Evolutionary conservation across 37 sponge, comb jelly and placozoan species (phyloP).

Genomic region (Bolinopsis microptera): DNA sequence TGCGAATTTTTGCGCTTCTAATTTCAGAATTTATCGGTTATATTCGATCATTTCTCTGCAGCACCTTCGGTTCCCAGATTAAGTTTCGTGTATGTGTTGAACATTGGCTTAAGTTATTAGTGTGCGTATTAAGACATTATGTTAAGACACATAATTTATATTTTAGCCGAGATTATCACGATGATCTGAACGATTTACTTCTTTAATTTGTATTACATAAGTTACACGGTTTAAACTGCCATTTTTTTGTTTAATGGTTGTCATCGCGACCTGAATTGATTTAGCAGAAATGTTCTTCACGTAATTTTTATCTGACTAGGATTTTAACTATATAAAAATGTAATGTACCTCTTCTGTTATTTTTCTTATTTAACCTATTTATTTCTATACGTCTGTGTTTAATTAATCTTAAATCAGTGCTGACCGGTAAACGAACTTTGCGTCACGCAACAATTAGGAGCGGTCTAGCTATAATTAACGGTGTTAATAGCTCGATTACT

Average conservation of each 20-base stretch:
- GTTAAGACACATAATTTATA: not conserved
- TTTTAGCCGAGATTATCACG: not conserved
- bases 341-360: too few species aligned
- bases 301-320: too few species aligned
- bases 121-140: not conserved
- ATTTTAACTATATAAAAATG: too few species aligned
- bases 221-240: too few species aligned
- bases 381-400: too few species aligned
- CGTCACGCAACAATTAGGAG: not conserved
- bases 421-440: not conserved
- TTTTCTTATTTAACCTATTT: too few species aligned
- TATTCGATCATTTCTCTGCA: not conserved
- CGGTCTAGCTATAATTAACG: not conserved
- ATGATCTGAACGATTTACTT: not conserved
- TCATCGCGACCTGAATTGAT: too few species aligned
- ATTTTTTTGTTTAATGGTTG: too few species aligned
- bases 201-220: too few species aligned
- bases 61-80: not conserved
- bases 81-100: not conserved
- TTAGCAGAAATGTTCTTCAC: too few species aligned
- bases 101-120: not conserved
- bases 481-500: not conserved
- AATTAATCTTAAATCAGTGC: not conserved
- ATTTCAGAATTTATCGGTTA: not conserved
- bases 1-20: too few species aligned